Base-by-base conservation (phyloP, 2,113 vertebrate species). In the Callaeas wilsoni region DNA sequence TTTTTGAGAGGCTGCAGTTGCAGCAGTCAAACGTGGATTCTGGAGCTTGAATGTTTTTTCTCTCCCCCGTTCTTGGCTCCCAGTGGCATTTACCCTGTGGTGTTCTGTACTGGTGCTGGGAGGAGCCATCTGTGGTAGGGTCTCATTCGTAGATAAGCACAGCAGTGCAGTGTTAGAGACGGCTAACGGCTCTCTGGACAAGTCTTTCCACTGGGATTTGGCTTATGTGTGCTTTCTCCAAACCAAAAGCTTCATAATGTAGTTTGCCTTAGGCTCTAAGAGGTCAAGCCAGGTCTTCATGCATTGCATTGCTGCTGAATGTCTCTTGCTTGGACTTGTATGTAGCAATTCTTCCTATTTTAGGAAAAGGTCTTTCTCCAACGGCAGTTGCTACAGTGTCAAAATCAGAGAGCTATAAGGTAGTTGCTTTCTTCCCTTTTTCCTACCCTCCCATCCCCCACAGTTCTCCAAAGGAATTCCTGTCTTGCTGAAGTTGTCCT, bases 401-500 rank as follows among this genome's bases (percentile, higher is more conserved):
- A 63, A 64, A 84, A n/a, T 73, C 16, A 16, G 27, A 76, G 37
- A 33, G 33, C 32, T 57, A 4, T 15, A 15, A 53, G 26, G 19
- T 57, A 15, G 46, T 63, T 1, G 0, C 25, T 76, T 88, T 78
- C 4, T 87, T 22, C 44, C 14, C 13, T 42, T 59, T 80, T 52
- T 13, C 41, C 20, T 57, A 52, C 25, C 7, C 9, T 67, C 5
- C 3, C 7, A 12, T 29, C 16, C 8, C 13, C 27, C 46, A 2
- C 9, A 57, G 30, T 29, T 92, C 25, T 32, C 32, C 19, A 11
- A 13, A 70, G 68, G 16, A 25, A n/a, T 62, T 69, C 22, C 16
- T 33, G 20, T 46, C 49, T 53, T 65, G 21, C 49, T 70, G 19
- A 81, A 52, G 33, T 37, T 25, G 7, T 55, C 0, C 0, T 39